phyloP scores from a whole-genome alignment of 1,140 invertebrate genomes.

The Parapsyche elsis region DNA sequence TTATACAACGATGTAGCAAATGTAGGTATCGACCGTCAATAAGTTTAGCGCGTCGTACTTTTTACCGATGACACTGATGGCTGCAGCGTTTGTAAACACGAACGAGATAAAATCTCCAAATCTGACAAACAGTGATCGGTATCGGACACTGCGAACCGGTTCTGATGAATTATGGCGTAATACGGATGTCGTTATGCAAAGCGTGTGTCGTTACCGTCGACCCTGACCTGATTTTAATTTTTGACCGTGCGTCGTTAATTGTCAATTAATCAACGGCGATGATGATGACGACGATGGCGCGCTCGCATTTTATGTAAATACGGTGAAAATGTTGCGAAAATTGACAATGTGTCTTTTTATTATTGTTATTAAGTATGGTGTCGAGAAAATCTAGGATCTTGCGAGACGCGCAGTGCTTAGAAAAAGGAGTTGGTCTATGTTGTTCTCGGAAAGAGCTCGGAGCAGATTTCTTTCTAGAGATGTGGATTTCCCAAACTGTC shows the following conservation, averaged over 20 bases:
- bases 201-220: too few species aligned
- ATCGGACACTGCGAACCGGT: conserved; percentile 12
- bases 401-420: not conserved
- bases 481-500: conserved; percentile 56
- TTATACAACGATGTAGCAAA: too few species aligned
- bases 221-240: too few species aligned
- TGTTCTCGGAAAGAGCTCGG: conserved; percentile 24
- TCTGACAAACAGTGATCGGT: conserved; percentile 11
- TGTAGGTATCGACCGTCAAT: too few species aligned
- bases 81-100: conserved; percentile 1
- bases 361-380: too few species aligned
- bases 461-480: conserved; percentile 53
- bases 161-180: conserved; percentile 14
- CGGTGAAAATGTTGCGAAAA: not conserved
- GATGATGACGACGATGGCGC: too few species aligned
- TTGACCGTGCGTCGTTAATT: too few species aligned
- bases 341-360: too few species aligned
- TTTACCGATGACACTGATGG: not conserved
- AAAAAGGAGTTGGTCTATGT: conserved; percentile 13
- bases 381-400: not conserved
- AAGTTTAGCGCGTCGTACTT: not conserved
- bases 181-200: conserved; percentile 16
- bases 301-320: too few species aligned
- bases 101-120: not conserved
- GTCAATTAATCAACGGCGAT: too few species aligned